Percentiles rank a stretch among this genome's conserved stretches.
Conservation (phyloP, 2,888 invertebrate species). For the Neoitamus cyanurus region DNA sequence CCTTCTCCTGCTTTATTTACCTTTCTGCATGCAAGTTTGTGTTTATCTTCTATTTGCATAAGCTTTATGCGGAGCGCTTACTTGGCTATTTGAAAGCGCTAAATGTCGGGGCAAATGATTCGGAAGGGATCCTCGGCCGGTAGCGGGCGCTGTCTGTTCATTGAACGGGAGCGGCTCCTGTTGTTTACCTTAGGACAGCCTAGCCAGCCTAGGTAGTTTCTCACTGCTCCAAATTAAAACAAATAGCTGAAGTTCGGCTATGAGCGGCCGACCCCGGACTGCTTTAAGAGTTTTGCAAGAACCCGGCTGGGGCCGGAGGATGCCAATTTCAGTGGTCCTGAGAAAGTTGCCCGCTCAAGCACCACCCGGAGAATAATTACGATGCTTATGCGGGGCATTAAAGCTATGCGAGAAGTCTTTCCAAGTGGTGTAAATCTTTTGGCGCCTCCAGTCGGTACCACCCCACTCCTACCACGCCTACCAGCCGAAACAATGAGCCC, state of each 20-base stretch:
- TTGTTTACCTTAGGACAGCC: slow-evolving; percentile 4
- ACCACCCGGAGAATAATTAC: slow-evolving; percentile 33
- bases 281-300: neutral
- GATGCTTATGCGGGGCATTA: neutral
- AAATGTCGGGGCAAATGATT: neutral
- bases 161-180: neutral
- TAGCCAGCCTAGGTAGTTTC: neutral
- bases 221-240: slow-evolving; percentile 26
- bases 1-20: slow-evolving; percentile 20
- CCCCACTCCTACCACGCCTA: neutral
- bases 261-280: neutral
- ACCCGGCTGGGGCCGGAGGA: neutral
- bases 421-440: neutral
- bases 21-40: slow-evolving; percentile 26
- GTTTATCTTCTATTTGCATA: slow-evolving; percentile 35
- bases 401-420: slow-evolving; percentile 17
- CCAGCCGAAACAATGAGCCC: slow-evolving; percentile 14
- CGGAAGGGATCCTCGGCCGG: neutral
- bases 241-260: slow-evolving; percentile 32
- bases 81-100: slow-evolving; percentile 5
- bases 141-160: neutral
- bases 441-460: neutral
- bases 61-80: slow-evolving; percentile 1
- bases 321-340: neutral
- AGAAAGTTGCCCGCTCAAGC: neutral